Conservation (phyloP, 2,888 invertebrate species). For the Antheraea assamensis region DNA sequence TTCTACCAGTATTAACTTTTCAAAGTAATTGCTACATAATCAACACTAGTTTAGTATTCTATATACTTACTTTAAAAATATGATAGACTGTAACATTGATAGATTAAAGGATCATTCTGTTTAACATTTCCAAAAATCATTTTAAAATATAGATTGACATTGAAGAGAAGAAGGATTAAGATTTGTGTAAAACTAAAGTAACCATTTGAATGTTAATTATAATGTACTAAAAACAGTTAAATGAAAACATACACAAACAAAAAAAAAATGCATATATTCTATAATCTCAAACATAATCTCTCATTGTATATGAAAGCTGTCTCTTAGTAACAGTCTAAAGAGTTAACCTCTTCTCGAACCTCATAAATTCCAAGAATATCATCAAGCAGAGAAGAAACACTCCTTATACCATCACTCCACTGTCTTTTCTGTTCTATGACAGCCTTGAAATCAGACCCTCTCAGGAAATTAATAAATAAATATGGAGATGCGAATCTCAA, state of each 20-base stretch:
- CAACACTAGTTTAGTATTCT: no score
- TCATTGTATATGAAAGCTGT: constrained; percentile 22
- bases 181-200: not conserved
- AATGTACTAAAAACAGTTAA: not conserved
- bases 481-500: constrained; percentile 71
- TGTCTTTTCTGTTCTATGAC: constrained; percentile 83
- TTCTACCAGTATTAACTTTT: no score
- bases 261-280: constrained; percentile 19
- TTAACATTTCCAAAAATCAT: no score
- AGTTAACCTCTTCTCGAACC: constrained; percentile 77
- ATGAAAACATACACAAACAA: not conserved
- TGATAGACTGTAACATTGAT: no score
- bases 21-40: no score
- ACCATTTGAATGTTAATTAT: not conserved
- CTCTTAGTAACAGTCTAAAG: constrained; percentile 87
- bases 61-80: no score
- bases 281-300: constrained; percentile 11
- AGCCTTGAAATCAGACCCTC: constrained; percentile 82
- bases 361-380: constrained; percentile 86
- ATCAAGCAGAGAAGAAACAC: constrained; percentile 87
- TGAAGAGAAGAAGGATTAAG: no score
- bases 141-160: not conserved
- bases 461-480: constrained; percentile 83
- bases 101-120: no score
- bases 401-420: constrained; percentile 86